These are phyloP conservation scores for Cetoscarus ocellatus DNA, from an alignment of 2,797 vertebrate genomes.

Conservation along the genomic window DNA sequence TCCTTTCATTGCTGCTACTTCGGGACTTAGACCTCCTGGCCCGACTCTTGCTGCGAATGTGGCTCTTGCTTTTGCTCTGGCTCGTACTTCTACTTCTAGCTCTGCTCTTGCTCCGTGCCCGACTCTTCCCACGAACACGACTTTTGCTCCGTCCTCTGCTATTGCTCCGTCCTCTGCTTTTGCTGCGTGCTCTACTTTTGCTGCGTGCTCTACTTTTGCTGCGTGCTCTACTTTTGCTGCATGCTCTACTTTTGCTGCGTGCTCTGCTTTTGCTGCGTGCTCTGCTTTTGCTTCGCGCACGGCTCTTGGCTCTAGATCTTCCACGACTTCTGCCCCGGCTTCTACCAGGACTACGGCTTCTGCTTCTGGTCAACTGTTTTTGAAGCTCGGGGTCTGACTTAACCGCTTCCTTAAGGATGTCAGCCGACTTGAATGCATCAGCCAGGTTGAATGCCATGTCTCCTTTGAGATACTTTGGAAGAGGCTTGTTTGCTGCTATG, in stretches of 20 bases:
- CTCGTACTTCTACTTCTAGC: constrained; percentile 18
- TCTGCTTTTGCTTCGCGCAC: constrained; percentile 46
- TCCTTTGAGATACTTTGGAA: constrained; percentile 78
- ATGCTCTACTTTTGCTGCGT: constrained; percentile 24
- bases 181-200: constrained; percentile 1
- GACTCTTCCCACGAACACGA: constrained; percentile 57
- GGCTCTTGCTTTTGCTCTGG: constrained; percentile 39
- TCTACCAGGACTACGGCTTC: constrained; percentile 48
- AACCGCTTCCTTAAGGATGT: constrained; percentile 54
- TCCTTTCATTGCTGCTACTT: constrained; percentile 60
- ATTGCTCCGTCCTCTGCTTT: background rate
- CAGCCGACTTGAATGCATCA: constrained; percentile 66
- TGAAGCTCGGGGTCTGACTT: constrained; percentile 52
- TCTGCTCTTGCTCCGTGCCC: constrained; percentile 12
- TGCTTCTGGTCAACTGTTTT: constrained; percentile 60
- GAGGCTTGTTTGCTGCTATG: constrained; percentile 78
- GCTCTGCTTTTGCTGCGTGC: constrained; percentile 32
- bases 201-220: constrained; percentile 15
- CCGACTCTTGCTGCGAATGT: constrained; percentile 57
- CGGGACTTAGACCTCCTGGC: constrained; percentile 66
- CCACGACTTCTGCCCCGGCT: constrained; percentile 36
- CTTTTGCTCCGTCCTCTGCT: constrained; percentile 34
- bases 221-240: constrained; percentile 8
- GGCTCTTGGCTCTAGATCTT: constrained; percentile 55
- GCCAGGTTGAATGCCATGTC: constrained; percentile 73